These are phyloP conservation scores for Cuculus canorus DNA, from an alignment of 2,797 vertebrate genomes.

Conservation along the genomic window DNA sequence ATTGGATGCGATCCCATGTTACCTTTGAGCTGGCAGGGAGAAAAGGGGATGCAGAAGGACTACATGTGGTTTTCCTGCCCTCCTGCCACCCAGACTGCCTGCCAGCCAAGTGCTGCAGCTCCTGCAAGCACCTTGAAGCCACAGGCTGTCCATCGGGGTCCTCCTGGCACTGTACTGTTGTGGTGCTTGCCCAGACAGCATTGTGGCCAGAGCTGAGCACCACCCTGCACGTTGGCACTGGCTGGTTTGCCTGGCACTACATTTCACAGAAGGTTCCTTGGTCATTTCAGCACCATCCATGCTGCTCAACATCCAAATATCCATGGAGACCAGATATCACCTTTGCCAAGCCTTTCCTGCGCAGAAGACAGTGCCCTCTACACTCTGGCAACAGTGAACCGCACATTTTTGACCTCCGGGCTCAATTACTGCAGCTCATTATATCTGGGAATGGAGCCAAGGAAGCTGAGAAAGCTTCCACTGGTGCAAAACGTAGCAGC, in stretches of 20 bases:
- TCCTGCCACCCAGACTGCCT: not conserved
- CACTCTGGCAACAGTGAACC: constrained; percentile 7
- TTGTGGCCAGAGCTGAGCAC: not conserved
- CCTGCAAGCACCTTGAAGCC: not conserved
- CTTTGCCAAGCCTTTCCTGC: not conserved
- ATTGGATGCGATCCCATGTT: not conserved
- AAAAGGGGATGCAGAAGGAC: not conserved
- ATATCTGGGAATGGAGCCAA: constrained; percentile 66
- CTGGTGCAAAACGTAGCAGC: constrained; percentile 53
- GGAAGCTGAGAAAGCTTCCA: constrained; percentile 61
- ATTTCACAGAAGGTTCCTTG: not conserved
- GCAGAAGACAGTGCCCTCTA: constrained; percentile 11
- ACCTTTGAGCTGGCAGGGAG: not conserved
- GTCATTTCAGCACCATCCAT: not conserved
- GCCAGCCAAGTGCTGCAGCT: not conserved
- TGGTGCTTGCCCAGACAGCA: not conserved
- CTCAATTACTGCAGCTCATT: constrained; percentile 71
- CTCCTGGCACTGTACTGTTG: not conserved
- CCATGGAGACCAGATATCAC: constrained; percentile 2
- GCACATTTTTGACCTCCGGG: constrained; percentile 60
- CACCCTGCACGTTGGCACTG: not conserved
- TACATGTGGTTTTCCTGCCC: accelerated
- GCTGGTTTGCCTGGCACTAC: accelerated
- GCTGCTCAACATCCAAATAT: not conserved
- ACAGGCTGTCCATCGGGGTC: not conserved